Conservation (phyloP, 2,888 invertebrate species). For the Chaitophorus viminalis region DNA sequence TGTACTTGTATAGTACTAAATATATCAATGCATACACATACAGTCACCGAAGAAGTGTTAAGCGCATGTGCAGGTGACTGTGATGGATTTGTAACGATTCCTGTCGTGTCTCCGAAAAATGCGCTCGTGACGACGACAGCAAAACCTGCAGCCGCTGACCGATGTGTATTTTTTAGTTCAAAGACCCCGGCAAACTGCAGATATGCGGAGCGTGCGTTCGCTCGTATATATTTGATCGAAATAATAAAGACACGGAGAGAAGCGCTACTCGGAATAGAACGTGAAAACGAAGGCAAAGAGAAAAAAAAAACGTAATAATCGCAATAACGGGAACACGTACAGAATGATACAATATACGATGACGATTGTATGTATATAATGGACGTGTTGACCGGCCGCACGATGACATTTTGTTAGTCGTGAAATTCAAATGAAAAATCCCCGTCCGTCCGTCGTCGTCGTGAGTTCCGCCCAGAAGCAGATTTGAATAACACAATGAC, state of each 20-base stretch:
- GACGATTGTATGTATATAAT: not conserved
- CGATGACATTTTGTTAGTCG: conserved; percentile 55
- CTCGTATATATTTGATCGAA: conserved; percentile 25
- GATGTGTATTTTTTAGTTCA: conserved; percentile 54
- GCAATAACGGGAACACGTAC: conserved; percentile 53
- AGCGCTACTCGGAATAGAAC: conserved; percentile 4
- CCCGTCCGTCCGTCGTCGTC: not conserved
- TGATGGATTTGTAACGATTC: conserved; percentile 51
- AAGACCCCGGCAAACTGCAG: conserved; percentile 40
- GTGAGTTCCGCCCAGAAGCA: conserved; percentile 28
- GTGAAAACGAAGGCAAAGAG: not conserved
- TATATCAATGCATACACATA: not conserved
- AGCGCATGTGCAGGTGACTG: not conserved
- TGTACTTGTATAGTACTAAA: too few relatives aligned
- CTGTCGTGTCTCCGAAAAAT: conserved; percentile 8
- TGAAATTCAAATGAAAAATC: conserved; percentile 40
- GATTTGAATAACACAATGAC: conserved; percentile 35
- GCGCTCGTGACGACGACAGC: conserved; percentile 36
- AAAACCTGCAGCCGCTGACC: not conserved
- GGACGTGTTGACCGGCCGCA: conserved; percentile 33
- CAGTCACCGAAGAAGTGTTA: not conserved
- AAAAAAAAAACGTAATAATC: conserved; percentile 43
- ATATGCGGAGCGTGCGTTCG: not conserved
- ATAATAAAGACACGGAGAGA: conserved; percentile 26
- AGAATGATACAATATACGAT: conserved; percentile 1